Conservation (phyloP, 2,888 invertebrate species). For the Scaptomyza flava region DNA sequence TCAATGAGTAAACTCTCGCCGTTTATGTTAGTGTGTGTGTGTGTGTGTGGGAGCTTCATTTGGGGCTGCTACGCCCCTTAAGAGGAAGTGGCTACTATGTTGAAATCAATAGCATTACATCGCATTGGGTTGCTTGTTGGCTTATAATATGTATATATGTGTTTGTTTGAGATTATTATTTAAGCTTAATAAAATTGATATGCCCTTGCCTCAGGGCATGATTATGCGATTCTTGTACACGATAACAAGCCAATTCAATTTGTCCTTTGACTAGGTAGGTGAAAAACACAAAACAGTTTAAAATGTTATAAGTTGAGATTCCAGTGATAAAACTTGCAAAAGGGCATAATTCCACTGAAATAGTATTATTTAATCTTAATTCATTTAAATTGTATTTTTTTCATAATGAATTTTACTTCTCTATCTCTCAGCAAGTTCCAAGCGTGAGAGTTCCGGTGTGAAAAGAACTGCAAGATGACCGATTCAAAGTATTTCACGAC, state of each 20-base stretch:
- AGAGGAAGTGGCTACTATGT: constrained; percentile 19
- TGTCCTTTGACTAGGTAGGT: neutral
- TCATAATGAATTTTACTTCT: neutral
- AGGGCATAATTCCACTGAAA: neutral
- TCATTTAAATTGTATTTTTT: neutral
- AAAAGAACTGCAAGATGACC: constrained; percentile 89
- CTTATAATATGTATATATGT: neutral
- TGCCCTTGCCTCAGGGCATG: constrained; percentile 2
- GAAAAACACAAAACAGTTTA: neutral
- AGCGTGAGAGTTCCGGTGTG: constrained; percentile 32
- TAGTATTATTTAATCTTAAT: neutral
- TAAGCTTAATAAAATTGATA: neutral
- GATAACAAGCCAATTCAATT: neutral
- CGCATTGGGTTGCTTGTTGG: neutral
- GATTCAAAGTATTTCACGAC: constrained; percentile 99
- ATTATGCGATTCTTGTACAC: neutral
- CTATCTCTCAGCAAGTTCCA: constrained; percentile 26
- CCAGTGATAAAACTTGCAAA: neutral
- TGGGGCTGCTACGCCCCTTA: constrained; percentile 49
- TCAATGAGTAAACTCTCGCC: constrained; percentile 44
- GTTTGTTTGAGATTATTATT: neutral
- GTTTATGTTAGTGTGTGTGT: constrained; percentile 8
- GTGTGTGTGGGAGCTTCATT: constrained; percentile 15
- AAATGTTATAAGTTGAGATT: no score
- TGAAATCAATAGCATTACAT: constrained; percentile 35